Percentiles rank a stretch among this genome's conserved stretches.
phyloP scores from a whole-genome alignment of 2,113 vertebrate species.

The Dasyprocta punctata region DNA sequence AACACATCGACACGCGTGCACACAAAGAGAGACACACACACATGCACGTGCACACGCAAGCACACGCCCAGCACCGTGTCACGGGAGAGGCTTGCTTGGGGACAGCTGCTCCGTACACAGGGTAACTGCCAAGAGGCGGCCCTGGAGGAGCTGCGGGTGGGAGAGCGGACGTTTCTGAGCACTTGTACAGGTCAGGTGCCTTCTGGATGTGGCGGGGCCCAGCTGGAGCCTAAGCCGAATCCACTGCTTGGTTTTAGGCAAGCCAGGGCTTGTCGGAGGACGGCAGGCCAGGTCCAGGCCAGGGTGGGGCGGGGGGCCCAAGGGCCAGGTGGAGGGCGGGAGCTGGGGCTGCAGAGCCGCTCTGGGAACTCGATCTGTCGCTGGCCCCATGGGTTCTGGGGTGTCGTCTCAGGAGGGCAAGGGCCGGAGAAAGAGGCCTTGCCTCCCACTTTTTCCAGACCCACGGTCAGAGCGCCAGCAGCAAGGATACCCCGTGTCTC shows the following conservation, averaged over 20 bases:
- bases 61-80: background rate
- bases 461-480: accelerated
- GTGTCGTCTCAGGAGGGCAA: background rate
- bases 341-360: background rate
- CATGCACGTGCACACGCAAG: background rate
- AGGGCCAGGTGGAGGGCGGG: background rate
- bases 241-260: constrained; percentile 65
- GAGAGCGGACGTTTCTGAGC: background rate
- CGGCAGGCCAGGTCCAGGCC: constrained; percentile 49
- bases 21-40: background rate
- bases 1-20: background rate
- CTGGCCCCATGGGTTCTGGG: background rate
- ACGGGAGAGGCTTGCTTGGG: background rate
- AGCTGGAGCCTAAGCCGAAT: constrained; percentile 77
- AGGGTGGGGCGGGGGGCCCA: background rate
- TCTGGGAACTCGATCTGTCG: background rate
- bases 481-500: background rate
- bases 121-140: background rate
- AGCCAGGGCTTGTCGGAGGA: constrained; percentile 67
- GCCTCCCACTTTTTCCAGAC: background rate
- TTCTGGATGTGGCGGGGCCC: constrained; percentile 27
- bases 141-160: background rate
- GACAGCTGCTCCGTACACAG: background rate
- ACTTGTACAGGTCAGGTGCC: constrained; percentile 60
- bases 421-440: background rate